Evolutionary conservation across 2,888 invertebrate species (phyloP), one percentile per base, ranked within the genome.

Genomic region (Agriopis marginaria): DNA sequence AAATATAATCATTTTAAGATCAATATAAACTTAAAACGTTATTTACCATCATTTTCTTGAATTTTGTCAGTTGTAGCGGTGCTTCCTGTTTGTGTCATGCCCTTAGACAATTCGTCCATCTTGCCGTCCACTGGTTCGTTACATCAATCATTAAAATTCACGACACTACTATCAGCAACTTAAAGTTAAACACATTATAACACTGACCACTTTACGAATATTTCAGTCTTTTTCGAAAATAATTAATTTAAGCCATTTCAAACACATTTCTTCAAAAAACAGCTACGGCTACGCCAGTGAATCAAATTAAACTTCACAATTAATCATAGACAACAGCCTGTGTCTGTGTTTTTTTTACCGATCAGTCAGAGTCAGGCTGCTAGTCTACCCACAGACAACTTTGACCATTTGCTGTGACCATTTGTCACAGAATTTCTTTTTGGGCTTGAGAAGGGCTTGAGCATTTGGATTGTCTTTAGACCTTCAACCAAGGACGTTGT

Each of bases 31-130:
- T 40, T 44, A 44, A 60, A 70, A 44, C 39, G 55, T 76, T 83
- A 87, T 83, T 91, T 91, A 93, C 93, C 93, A 89, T 92, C 86
- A 83, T 85, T 88, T 84, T 92, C 91, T 88, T 89, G 86, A 90
- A 88, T 89, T 90, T 92, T 91, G 90, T 93, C 93, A 89, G 92
- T 92, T 91, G 88, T 83, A 87, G 88, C 87, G 87, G 89, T 86
- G 92, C 91, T 94, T 93, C 93, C 93, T 93, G 93, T 92, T 93
- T 91, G 92, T 94, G 93, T 92, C 93, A 93, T 93, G 90, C 93
- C 93, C 93, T 89, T 93, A 93, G 90, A 93, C 93, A 93, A 91
- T 94, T 94, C 93, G 93, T 94, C 93, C 93, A 94, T 94, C 93
- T 94, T 94, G 93, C 92, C 86, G 89, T 89, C 90, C 92, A 92